phyloP scores from a whole-genome alignment of 2,113 vertebrate species.

The Ictidomys tridecemlineatus region DNA sequence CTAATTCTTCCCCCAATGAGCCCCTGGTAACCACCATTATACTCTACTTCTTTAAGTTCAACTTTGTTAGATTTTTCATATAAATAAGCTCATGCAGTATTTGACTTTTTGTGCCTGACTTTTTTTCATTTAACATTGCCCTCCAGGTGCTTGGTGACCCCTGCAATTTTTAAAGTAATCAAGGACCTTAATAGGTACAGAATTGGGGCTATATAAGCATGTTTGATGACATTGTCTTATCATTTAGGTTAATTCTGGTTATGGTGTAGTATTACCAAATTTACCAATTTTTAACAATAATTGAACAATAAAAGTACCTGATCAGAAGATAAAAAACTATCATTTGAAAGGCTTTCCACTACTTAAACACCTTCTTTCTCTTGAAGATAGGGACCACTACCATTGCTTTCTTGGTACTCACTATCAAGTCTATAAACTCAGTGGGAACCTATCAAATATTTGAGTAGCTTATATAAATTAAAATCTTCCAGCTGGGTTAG shows the following conservation, averaged over 20 bases:
- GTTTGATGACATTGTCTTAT: background rate
- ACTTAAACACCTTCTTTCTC: background rate
- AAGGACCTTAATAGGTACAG: background rate
- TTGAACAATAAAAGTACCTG: background rate
- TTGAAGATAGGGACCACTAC: background rate
- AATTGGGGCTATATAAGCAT: background rate
- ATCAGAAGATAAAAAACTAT: background rate
- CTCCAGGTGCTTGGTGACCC: background rate
- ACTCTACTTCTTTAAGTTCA: background rate
- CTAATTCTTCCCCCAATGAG: background rate
- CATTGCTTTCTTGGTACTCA: background rate
- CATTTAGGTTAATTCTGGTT: background rate
- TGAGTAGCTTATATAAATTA: background rate
- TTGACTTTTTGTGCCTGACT: background rate
- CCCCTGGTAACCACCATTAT: background rate
- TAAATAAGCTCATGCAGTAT: background rate
- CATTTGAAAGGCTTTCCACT: background rate
- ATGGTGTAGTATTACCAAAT: background rate
- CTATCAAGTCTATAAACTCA: background rate
- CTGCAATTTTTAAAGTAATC: background rate
- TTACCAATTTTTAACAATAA: background rate
- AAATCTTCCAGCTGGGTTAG: background rate
- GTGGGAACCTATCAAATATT: background rate
- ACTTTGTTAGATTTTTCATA: no score
- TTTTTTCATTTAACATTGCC: background rate